phyloP scores from a whole-genome alignment of 2,113 vertebrate species.

The Scophthalmus maximus region DNA sequence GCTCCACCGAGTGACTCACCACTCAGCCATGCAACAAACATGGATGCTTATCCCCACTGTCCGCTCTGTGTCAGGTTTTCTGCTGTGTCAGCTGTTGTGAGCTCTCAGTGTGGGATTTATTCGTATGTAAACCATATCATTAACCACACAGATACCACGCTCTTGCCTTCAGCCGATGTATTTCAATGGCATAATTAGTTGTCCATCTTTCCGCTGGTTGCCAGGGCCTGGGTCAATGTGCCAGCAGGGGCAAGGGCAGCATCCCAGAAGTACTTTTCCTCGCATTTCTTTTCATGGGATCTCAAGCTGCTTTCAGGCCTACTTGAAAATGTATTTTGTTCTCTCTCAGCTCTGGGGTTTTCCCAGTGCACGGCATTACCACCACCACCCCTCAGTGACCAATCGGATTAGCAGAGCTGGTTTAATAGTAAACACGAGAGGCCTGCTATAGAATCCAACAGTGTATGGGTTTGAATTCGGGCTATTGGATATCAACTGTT shows the following conservation, averaged over 20 bases:
- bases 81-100: slow-evolving; percentile 63
- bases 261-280: too few relatives aligned
- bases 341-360: neutral
- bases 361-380: neutral
- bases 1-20: slow-evolving; percentile 68
- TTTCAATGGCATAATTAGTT: neutral
- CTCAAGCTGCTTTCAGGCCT: neutral
- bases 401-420: neutral
- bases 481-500: neutral
- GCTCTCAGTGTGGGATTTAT: slow-evolving; percentile 15
- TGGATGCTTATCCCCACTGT: slow-evolving; percentile 48
- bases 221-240: neutral
- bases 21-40: slow-evolving; percentile 65
- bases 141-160: neutral
- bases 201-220: slow-evolving; percentile 4
- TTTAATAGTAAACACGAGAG: neutral
- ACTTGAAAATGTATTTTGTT: neutral
- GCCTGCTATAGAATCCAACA: neutral
- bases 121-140: slow-evolving; percentile 6
- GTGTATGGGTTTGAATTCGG: neutral
- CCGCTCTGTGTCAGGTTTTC: slow-evolving; percentile 46
- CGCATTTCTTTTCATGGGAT: neutral
- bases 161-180: neutral
- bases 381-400: neutral
- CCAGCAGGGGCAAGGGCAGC: neutral